Conservation (phyloP, 2,113 vertebrate species). For the Naja naja region DNA sequence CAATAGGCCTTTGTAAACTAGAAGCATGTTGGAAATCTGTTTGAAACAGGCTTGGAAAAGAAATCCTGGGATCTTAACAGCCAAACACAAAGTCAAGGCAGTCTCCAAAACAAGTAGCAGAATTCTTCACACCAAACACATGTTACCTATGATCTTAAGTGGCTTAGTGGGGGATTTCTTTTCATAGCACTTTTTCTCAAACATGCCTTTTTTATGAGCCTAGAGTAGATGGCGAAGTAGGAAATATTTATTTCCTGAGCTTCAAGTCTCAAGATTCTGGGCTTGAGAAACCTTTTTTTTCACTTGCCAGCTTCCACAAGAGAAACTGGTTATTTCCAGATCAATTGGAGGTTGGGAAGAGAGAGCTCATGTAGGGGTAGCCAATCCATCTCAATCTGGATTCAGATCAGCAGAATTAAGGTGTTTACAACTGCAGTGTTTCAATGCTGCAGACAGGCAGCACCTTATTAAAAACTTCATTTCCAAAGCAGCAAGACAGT, state of each 20-base stretch:
- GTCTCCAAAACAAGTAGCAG: neutral
- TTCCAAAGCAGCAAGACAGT: neutral
- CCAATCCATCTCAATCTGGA: fast-evolving
- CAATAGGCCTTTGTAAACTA: neutral
- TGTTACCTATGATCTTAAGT: neutral
- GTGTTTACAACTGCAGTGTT: neutral
- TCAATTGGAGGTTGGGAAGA: neutral
- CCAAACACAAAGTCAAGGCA: neutral
- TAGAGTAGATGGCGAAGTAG: neutral
- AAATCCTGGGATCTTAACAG: neutral
- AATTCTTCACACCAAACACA: neutral
- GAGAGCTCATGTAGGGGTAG: neutral
- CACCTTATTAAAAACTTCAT: neutral
- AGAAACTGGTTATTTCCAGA: neutral
- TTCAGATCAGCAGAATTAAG: neutral
- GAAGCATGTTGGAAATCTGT: neutral
- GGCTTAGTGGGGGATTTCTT: neutral
- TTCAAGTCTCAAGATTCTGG: neutral
- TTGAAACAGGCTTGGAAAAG: neutral
- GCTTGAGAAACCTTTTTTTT: neutral
- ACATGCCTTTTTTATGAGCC: neutral
- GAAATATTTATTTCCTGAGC: neutral
- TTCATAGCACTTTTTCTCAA: neutral
- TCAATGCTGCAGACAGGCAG: neutral
- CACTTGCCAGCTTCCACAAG: neutral